A percentile compares a stretch with the other conserved stretches of the same genome.
These are phyloP conservation scores for Leptosomus discolor DNA, from an alignment of 2,113 vertebrate species.

Conservation along the genomic window DNA sequence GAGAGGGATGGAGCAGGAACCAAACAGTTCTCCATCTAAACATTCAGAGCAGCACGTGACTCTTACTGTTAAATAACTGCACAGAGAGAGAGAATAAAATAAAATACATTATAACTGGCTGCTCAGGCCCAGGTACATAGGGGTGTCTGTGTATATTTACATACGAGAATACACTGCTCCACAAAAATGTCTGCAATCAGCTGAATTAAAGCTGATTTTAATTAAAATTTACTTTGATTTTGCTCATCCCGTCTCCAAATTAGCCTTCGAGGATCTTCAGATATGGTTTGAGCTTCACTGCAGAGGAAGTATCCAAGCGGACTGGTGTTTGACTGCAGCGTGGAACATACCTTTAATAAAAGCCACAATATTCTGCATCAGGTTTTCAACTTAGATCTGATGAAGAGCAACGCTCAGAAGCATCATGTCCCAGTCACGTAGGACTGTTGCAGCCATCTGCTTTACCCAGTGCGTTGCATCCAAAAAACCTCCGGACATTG, in stretches of 20 bases:
- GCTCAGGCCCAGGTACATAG: neutral
- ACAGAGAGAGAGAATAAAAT: neutral
- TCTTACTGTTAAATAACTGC: neutral
- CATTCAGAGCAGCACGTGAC: neutral
- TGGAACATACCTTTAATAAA: neutral
- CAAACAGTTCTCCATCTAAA: neutral
- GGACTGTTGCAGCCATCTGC: neutral
- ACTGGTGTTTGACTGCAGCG: neutral
- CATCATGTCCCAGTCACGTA: neutral
- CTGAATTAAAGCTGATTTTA: neutral
- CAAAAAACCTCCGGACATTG: neutral
- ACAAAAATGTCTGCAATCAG: neutral
- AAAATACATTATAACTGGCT: neutral
- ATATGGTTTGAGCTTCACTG: neutral
- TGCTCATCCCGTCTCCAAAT: neutral
- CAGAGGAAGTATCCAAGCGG: neutral
- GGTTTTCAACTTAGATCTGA: neutral
- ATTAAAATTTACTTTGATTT: no score
- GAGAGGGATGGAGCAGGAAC: neutral
- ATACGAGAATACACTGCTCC: neutral
- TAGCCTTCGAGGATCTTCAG: neutral
- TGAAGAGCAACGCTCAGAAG: neutral
- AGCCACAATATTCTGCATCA: neutral
- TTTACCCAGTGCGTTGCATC: neutral
- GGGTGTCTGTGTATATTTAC: neutral